Conservation (phyloP, 2,113 vertebrate species). For the Erinaceus europaeus region DNA sequence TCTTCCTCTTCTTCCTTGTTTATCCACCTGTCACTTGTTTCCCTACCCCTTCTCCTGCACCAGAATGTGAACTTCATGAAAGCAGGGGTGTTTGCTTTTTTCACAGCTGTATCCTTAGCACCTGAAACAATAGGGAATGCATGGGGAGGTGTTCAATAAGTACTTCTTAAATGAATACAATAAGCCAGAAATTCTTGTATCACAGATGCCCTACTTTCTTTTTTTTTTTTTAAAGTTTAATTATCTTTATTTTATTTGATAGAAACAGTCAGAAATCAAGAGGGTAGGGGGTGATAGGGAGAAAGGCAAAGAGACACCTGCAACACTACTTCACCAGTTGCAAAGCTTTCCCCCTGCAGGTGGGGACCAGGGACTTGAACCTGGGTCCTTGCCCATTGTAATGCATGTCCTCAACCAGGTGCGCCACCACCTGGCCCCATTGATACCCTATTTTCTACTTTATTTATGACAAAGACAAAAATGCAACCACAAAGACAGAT, state of each 20-base stretch:
- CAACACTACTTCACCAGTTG: no score
- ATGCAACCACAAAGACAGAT: not conserved
- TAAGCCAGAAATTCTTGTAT: not conserved
- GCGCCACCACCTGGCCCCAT: no score
- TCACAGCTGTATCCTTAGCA: not conserved
- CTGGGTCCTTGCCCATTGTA: no score
- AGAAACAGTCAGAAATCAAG: no score
- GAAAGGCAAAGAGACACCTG: no score
- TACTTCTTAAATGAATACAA: not conserved
- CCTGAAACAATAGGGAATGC: not conserved
- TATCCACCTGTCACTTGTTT: not conserved
- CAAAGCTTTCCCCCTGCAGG: no score
- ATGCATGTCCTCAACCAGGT: no score
- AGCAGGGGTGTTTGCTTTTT: not conserved
- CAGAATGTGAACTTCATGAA: not conserved
- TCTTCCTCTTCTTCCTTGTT: not conserved
- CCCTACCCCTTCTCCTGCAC: not conserved
- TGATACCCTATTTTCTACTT: slow-evolving; percentile 5
- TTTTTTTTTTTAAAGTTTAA: no score
- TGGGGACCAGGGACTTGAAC: no score
- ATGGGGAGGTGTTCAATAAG: not conserved
- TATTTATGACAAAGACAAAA: not conserved
- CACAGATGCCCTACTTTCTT: not conserved
- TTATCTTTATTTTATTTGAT: no score
- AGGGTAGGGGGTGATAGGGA: no score